These are phyloP conservation scores for Hirtodrosophila duncani DNA, from an alignment of 2,888 invertebrate genomes.

Conservation along the genomic window DNA sequence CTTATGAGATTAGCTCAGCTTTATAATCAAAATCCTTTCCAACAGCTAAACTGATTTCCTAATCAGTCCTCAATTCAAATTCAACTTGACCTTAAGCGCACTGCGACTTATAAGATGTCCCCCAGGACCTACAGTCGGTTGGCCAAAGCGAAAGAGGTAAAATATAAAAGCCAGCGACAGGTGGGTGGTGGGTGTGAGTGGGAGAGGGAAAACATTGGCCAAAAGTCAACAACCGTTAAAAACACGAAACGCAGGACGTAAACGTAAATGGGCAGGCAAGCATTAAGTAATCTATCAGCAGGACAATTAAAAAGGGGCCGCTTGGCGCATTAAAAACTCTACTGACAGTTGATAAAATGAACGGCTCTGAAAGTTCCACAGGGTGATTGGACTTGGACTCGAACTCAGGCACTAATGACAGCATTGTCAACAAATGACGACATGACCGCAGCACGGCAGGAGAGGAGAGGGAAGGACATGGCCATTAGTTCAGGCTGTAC, in stretches of 20 bases:
- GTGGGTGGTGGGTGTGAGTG: slow-evolving; percentile 12
- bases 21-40: too few species aligned
- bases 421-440: slow-evolving; percentile 51
- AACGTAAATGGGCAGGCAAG: slow-evolving; percentile 10
- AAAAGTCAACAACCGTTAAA: slow-evolving; percentile 49
- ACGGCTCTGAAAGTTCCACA: slow-evolving; percentile 5
- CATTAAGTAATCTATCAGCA: slow-evolving; percentile 44
- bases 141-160: too few species aligned
- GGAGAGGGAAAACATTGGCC: slow-evolving; percentile 13
- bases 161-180: background rate
- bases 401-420: slow-evolving; percentile 50
- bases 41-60: slow-evolving; percentile 18
- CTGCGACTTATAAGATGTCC: too few species aligned
- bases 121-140: slow-evolving; percentile 6
- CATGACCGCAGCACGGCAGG: slow-evolving; percentile 1
- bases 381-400: slow-evolving; percentile 47
- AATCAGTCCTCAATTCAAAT: slow-evolving; percentile 14
- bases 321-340: slow-evolving; percentile 59
- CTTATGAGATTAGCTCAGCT: too few species aligned
- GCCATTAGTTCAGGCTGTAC: slow-evolving; percentile 21
- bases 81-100: slow-evolving; percentile 37
- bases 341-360: slow-evolving; percentile 30
- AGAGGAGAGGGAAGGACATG: slow-evolving; percentile 12
- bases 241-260: slow-evolving; percentile 4
- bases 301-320: slow-evolving; percentile 52